Evolutionary conservation across 1,140 invertebrate genomes (phyloP), one percentile per base, ranked within the genome.

Genomic region (Hypothenemus hampei): DNA sequence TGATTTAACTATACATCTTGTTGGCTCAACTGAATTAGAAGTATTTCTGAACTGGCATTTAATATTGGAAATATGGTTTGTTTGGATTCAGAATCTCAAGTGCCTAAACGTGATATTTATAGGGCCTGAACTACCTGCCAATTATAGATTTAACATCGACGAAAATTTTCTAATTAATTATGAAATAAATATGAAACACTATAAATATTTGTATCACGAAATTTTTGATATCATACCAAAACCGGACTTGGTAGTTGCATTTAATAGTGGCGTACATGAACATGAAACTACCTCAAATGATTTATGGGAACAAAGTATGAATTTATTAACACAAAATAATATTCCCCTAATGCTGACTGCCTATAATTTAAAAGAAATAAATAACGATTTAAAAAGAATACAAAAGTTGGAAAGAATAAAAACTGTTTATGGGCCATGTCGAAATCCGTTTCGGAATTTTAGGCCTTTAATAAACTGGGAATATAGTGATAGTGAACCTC

Each of bases 201-300:
- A 59, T 35, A 56, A 48, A 8, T 46, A 35, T 40, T 52, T 65
- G 13, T 70, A 70, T 59, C 63, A 64, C 39, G 52, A 71, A 16
- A 56, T 63, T 37, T 24, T 57, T 8, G 23, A 49, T n/a, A 11
- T 41, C 45, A 55, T 68, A 31, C 29, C 56, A 33, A 50, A 59
- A 22, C 67, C 69, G 13, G 55, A 68, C 59, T 23, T 68, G 19
- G 62, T 71, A n/a, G 61, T 65, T 6, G 61, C 64, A 13, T 68
- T 71, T 43, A 72, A 71, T 57, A 66, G 68, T 57, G 70, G 69
- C 13, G 61, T 72, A 37, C 63, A 65, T 55, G 68, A 70, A 57
- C 65, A 57, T 41, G 18, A 40, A 19, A 24, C 58, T 23, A 26
- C 19, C 10, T 19, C 40, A 15, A 47, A 55, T 50, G 64, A 72